Conservation (phyloP, 1,140 invertebrate genomes). For the Lasaia peninsularis region DNA sequence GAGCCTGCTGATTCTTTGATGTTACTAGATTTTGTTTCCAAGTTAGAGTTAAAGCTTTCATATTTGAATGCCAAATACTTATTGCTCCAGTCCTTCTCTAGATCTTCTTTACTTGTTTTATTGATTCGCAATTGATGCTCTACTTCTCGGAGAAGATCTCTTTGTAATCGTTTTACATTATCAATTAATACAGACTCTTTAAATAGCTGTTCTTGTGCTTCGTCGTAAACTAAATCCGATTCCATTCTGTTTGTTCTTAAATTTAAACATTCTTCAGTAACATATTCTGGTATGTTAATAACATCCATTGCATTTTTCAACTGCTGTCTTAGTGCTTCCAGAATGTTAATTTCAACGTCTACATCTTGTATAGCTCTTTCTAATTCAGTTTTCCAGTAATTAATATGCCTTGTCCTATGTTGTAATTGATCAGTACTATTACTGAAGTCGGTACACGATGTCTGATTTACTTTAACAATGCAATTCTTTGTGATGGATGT, state of each 20-base stretch:
- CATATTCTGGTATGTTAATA: slow-evolving; percentile 80
- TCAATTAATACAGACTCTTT: slow-evolving; percentile 83
- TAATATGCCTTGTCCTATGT: slow-evolving; percentile 79
- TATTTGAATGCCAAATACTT: slow-evolving; percentile 88
- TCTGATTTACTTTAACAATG: slow-evolving; percentile 65
- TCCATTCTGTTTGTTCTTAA: slow-evolving; percentile 84
- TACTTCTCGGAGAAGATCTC: slow-evolving; percentile 80
- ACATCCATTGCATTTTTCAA: slow-evolving; percentile 81
- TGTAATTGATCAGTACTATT: slow-evolving; percentile 81
- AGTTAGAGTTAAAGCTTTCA: slow-evolving; percentile 79
- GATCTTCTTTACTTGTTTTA: slow-evolving; percentile 83
- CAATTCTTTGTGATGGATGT: slow-evolving; percentile 64
- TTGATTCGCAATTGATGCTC: slow-evolving; percentile 85
- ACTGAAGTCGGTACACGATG: slow-evolving; percentile 51
- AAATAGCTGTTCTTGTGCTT: slow-evolving; percentile 86
- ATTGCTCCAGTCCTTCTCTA: slow-evolving; percentile 92
- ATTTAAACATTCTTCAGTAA: slow-evolving; percentile 84
- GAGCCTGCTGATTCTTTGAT: slow-evolving; percentile 85
- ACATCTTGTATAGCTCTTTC: slow-evolving; percentile 81
- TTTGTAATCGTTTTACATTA: slow-evolving; percentile 75
- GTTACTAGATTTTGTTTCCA: slow-evolving; percentile 80
- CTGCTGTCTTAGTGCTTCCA: slow-evolving; percentile 79
- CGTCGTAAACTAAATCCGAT: slow-evolving; percentile 87
- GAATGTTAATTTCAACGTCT: slow-evolving; percentile 80
- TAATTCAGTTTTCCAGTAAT: slow-evolving; percentile 83